Evolutionary conservation across 2,797 vertebrate species (phyloP).

Genomic region (Austrolebias charrua): DNA sequence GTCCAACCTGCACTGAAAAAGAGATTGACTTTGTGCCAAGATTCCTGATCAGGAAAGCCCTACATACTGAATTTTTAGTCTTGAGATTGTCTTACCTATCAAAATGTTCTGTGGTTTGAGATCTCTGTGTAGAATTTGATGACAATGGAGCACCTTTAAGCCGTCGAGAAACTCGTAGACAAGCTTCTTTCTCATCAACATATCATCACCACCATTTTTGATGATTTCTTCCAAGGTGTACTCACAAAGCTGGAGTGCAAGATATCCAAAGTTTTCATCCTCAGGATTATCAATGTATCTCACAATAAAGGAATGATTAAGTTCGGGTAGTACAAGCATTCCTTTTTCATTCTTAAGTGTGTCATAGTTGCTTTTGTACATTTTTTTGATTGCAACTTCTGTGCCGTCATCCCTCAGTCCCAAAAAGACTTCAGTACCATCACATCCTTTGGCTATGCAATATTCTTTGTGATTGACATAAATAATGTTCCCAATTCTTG

Average conservation of each 20-base stretch:
- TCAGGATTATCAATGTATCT: constrained; percentile 67
- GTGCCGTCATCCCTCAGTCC: constrained; percentile 70
- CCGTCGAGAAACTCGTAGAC: constrained; percentile 51
- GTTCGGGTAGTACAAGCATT: constrained; percentile 56
- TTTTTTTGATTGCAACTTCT: constrained; percentile 74
- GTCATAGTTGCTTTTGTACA: constrained; percentile 53
- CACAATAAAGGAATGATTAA: constrained; percentile 59
- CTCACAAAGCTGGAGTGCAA: constrained; percentile 75
- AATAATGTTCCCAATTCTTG: constrained; percentile 39
- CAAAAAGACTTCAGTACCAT: constrained; percentile 71
- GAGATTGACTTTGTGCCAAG: too few relatives aligned
- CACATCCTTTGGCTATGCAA: constrained; percentile 65
- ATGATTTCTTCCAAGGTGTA: constrained; percentile 67
- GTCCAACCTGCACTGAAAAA: too few relatives aligned
- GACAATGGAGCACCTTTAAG: constrained; percentile 60
- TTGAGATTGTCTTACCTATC: constrained; percentile 59
- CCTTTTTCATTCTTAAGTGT: constrained; percentile 62
- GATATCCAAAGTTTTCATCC: constrained; percentile 71
- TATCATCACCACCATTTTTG: neutral
- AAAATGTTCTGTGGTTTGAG: constrained; percentile 76
- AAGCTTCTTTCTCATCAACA: constrained; percentile 14
- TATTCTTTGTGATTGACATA: constrained; percentile 51
- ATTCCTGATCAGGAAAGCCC: too few relatives aligned
- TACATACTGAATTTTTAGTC: too few relatives aligned
- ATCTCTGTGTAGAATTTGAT: constrained; percentile 67